Conservation (phyloP, 2,113 vertebrate genomes). For the Rhynchomys soricoides region DNA sequence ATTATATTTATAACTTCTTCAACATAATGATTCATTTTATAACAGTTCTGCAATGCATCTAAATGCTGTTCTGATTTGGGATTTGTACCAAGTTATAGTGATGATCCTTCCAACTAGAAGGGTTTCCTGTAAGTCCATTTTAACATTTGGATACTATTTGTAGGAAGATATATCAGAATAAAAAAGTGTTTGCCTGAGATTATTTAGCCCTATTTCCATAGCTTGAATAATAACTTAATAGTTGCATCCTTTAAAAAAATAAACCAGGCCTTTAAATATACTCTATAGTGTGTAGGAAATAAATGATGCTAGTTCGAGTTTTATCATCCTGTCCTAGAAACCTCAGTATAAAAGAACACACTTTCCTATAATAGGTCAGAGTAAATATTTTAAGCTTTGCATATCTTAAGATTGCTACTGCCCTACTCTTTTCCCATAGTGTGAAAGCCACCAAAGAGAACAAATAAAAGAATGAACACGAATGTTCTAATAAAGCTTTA, state of each 20-base stretch:
- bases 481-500: background rate
- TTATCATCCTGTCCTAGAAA: background rate
- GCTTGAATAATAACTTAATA: background rate
- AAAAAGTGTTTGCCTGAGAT: background rate
- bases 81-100: background rate
- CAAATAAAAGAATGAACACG: background rate
- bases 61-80: background rate
- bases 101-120: background rate
- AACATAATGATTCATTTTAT: background rate
- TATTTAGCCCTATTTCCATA: background rate
- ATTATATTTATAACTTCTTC: constrained; percentile 22
- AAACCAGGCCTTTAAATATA: background rate
- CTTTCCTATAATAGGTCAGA: background rate
- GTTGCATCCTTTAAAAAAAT: background rate
- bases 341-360: background rate
- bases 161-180: background rate
- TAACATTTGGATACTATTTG: background rate
- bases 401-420: background rate
- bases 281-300: background rate
- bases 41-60: background rate
- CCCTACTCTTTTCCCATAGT: background rate
- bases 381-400: background rate
- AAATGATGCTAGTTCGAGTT: background rate
- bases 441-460: background rate
- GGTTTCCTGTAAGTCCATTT: background rate